A percentile compares a stretch with the other conserved stretches of the same genome.
These are phyloP conservation scores for Drosophila insularis DNA, from an alignment of 1,140 invertebrate genomes.

Conservation along the genomic window DNA sequence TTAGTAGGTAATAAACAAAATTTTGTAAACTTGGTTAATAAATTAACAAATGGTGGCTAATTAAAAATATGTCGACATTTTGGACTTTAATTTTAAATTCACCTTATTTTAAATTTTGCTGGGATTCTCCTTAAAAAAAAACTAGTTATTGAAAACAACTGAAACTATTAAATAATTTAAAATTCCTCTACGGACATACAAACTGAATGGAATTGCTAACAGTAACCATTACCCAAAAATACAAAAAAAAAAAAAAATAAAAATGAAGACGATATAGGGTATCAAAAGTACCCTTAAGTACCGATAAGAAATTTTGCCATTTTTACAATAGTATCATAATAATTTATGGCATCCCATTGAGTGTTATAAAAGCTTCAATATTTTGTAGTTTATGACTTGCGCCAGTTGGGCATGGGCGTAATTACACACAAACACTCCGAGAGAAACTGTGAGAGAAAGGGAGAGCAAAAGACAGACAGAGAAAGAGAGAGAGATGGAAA, in stretches of 20 bases:
- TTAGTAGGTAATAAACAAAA: no score
- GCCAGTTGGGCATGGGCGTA: constrained; percentile 75
- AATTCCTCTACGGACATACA: neutral
- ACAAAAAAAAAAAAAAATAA: neutral
- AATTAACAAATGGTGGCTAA: no score
- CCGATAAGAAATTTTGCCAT: constrained; percentile 80
- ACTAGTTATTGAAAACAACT: no score
- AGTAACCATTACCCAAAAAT: neutral
- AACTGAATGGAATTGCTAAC: neutral
- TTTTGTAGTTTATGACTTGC: constrained; percentile 81
- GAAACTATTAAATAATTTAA: neutral
- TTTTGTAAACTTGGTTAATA: no score
- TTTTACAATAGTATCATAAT: constrained; percentile 81
- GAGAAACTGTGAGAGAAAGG: neutral
- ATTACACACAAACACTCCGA: constrained; percentile 48
- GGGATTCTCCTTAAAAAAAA: no score
- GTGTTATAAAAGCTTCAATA: constrained; percentile 82
- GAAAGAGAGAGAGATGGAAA: neutral
- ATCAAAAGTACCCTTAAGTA: constrained; percentile 68
- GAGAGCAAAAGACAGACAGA: neutral
- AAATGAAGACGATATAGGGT: constrained; percentile 18
- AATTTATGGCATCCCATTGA: constrained; percentile 79
- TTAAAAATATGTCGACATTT: no score
- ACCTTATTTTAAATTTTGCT: no score
- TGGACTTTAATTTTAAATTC: no score